Evolutionary conservation across 2,888 invertebrate species (phyloP), one percentile per base, ranked within the genome.

Genomic region (Chrysolina oricalcia): DNA sequence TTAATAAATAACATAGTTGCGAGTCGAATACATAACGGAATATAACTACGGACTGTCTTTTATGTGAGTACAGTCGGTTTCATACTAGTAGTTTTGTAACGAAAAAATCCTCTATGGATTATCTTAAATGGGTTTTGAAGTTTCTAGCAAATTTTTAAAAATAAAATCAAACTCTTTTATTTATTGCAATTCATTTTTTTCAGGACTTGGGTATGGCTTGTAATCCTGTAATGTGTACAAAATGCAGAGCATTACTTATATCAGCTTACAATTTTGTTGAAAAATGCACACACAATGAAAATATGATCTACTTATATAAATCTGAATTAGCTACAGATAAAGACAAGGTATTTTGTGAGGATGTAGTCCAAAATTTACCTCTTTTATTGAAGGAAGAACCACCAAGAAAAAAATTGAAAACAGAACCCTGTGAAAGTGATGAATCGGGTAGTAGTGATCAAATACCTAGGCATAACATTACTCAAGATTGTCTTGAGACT

Each of bases 271-370:
- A 59, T 35, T 59, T 59, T 19, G 27, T 59, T 59, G 59, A 59
- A 59, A 59, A 23, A 59, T 59, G 59, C 35, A 59, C 59, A 27
- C 15, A 35, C 35, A 59, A n/a, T n/a, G n/a, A 59, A 27, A 59
- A 59, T n/a, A n/a, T 27, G 15, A 59, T 59, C n/a, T 9, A 59
- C n/a, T 27, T 59, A n/a, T 59, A 59, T 35, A 35, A 59, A 59
- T 59, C 59, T 6, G 13, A 27, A 10, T 59, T 27, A 15, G 59
- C 23, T 9, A 5, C 59, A 59, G 59, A 59, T 59, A 19, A 11
- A 56, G 21, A 56, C 8, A 59, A 27, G 35, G 35, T 59, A n/a
- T 59, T 3, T 1, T 59, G 59, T 59, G 59, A 27, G 10, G 59
- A 59, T 59, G 59, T 59, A 9, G 59, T 59, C 35, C 8, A 59